Conservation (phyloP, 1,140 invertebrate species). For the Archegozetes longisetosus region DNA sequence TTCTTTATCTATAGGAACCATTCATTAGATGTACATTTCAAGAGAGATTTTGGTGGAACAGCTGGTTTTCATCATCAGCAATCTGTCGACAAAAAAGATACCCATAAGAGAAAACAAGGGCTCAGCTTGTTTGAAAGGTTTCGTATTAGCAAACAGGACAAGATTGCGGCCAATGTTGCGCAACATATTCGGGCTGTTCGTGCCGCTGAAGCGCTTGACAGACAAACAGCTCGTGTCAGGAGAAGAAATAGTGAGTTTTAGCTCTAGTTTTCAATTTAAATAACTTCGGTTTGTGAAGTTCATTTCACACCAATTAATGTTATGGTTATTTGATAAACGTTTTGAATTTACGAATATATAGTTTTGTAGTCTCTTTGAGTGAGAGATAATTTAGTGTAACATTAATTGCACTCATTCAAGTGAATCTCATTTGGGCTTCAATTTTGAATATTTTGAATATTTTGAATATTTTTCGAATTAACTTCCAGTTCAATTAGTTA, state of each 20-base stretch:
- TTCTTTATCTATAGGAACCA: conserved; percentile 18
- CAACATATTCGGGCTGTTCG: conserved; percentile 23
- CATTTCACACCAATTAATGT: too few relatives aligned
- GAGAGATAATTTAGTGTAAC: too few relatives aligned
- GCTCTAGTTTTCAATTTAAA: too few relatives aligned
- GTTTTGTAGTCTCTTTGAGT: too few relatives aligned
- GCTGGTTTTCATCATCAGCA: conserved; percentile 7
- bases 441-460: too few relatives aligned
- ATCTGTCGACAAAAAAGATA: neutral
- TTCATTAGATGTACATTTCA: conserved; percentile 18
- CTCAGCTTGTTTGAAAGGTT: conserved; percentile 22
- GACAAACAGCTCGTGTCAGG: conserved; percentile 16
- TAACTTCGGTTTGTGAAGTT: too few relatives aligned
- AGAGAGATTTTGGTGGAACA: neutral
- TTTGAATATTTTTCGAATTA: too few relatives aligned
- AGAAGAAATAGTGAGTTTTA: conserved; percentile 4
- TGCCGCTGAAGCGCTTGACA: conserved; percentile 23
- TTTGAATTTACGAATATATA: too few relatives aligned
- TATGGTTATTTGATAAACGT: too few relatives aligned
- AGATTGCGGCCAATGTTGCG: conserved; percentile 22
- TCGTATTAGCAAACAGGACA: conserved; percentile 22
- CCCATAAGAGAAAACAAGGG: neutral
- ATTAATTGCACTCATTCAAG: too few relatives aligned
- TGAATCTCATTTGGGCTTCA: too few relatives aligned
- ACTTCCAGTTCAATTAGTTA: too few relatives aligned